Base-by-base conservation (phyloP, 2,797 vertebrate genomes). In the Yasuhikotakia modesta region DNA sequence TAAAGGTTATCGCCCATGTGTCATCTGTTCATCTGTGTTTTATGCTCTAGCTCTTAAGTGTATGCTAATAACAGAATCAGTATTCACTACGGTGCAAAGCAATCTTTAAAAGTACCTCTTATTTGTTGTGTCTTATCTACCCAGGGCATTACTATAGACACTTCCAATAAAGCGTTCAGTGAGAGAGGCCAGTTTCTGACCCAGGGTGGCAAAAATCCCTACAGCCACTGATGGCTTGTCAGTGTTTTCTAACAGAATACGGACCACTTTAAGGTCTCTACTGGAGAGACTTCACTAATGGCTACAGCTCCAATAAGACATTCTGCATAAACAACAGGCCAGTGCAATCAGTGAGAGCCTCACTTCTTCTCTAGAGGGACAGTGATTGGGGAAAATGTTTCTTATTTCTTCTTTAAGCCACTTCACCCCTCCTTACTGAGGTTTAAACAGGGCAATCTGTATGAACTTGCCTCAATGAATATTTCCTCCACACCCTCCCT, bases 281-380 rank as follows among this genome's bases (percentile, higher is more conserved):
- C 84, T 73, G 72, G 70, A 76, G 73, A 2, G 24, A 81, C 78
- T 81, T 46, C 35, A 61, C 30, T 86, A 85, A 89, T 89, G 82
- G 80, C 87, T 73, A 30, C 67, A 73, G 76, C 81, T 76, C 72
- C 64, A 80, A 84, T 74, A 45, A 85, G 82, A 67, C 78, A 45
- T 81, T 85, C 78, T 90, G 82, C 82, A 90, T 86, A 87, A 87
- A 89, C 86, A 88, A 74, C 81, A 85, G 70, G 61, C 73, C 71
- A 1, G 11, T 84, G 79, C 86, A 90, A 89, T 87, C 86, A 89
- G 79, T 69, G 73, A 76, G 67, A 81, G 72, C 55, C 30, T 70
- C 76, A 70, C 75, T 77, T 70, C 69, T 72, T 50, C 57, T 79
- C 17, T 35, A 79, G 61, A 30, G 43, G 72, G 43, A 32, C n/a